Base-by-base conservation (phyloP, 2,113 vertebrate species). In the Dolichallabes microphthalmus region DNA sequence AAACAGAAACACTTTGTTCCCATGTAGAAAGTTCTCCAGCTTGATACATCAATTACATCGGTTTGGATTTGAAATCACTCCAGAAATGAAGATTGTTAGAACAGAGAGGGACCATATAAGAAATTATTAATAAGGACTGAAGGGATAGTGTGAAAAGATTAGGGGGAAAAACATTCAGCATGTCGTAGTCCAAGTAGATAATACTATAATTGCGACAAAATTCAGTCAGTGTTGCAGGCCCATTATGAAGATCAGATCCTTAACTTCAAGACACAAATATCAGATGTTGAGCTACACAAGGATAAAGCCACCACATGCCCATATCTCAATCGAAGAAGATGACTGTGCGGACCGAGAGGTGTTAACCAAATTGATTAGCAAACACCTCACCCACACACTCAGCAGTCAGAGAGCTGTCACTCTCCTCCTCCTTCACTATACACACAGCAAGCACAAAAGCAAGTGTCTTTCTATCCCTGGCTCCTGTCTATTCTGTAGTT, bases 291-390 rank as follows among this genome's bases (percentile, higher is more conserved):
- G 60, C 80, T 79, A 89, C 60, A 89, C 80, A 83, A 84, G 80
- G 66, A 87, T 61, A 63, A 77, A 85, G 60, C 80, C 82, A 73
- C 86, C 86, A 89, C 79, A 83, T 89, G 88, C 84, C 88, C 80
- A 85, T 87, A 83, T 82, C 68, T 63, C 45, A 84, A 76, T 84
- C 68, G 17, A 80, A 80, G 68, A 82, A 81, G 60, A 89, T 63
- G 86, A 87, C 74, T 87, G 86, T 85, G 83, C 32, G 75, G 86
- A 80, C 77, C 74, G 66, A 87, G 75, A 89, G 75, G 88, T 85
- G 83, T 85, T 83, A 89, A 89, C 88, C 85, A 89, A 89, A 89
- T 87, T 88, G 88, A 89, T 89, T 87, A 85, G 83, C 88, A 89
- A 89, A 89, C 88, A 89, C 88, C 86, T 89, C 88, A 87, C 88